These are phyloP conservation scores for Leptinotarsa peninsularis DNA, from an alignment of 2,888 invertebrate genomes.

Conservation along the genomic window DNA sequence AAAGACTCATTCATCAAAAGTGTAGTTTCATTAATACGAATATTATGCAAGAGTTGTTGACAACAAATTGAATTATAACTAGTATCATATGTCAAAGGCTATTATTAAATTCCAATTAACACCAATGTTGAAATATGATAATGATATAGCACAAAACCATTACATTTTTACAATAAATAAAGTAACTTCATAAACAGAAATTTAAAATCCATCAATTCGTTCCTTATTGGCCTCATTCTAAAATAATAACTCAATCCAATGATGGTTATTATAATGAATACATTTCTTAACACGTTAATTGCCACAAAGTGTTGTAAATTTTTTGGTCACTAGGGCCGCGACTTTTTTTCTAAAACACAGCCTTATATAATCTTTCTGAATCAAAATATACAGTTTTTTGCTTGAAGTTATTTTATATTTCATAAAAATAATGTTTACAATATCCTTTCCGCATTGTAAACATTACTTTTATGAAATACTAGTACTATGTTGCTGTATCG, in stretches of 20 bases:
- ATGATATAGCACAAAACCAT: constrained; percentile 11
- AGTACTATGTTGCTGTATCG: too few species aligned
- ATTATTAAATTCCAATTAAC: constrained; percentile 1
- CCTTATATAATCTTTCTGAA: too few species aligned
- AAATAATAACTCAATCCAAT: not conserved
- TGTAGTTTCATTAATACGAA: not conserved
- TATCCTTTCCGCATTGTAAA: too few species aligned
- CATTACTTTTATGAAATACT: too few species aligned
- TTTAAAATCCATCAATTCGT: not conserved
- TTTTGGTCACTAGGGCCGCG: too few species aligned
- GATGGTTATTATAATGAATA: too few species aligned
- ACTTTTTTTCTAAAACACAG: too few species aligned
- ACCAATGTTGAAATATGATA: constrained; percentile 8
- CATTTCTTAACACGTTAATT: too few species aligned
- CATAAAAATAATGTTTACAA: too few species aligned
- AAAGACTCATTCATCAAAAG: not conserved
- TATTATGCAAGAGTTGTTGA: not conserved
- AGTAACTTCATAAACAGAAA: too few species aligned
- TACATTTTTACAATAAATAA: not conserved
- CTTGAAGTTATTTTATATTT: too few species aligned
- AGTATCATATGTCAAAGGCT: not conserved
- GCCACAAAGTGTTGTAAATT: not conserved
- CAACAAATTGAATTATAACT: not conserved
- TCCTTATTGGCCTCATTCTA: not conserved
- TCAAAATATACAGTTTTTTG: too few species aligned